phyloP scores from a whole-genome alignment of 2,888 invertebrate genomes.

The Meteorus colon region DNA sequence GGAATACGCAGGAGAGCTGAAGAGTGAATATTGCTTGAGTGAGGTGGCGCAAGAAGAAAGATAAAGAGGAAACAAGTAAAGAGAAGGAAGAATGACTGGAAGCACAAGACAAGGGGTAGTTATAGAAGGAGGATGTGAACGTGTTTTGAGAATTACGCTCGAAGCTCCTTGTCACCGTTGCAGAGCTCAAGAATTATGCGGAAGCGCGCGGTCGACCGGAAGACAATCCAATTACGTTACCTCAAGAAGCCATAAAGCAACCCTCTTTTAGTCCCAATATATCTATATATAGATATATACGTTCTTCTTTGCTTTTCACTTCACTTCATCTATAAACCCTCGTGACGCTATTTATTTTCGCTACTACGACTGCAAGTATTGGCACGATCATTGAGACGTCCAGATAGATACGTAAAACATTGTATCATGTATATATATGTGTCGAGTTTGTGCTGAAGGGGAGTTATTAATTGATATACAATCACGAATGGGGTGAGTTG shows the following conservation, averaged over 20 bases:
- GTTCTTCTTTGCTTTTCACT: constrained; percentile 27
- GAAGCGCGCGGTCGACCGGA: constrained; percentile 61
- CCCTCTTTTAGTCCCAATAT: constrained; percentile 27
- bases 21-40: neutral
- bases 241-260: constrained; percentile 63
- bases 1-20: constrained; percentile 1
- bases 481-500: neutral
- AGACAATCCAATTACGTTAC: constrained; percentile 65
- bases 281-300: neutral
- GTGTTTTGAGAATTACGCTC: constrained; percentile 49
- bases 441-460: neutral
- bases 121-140: no score
- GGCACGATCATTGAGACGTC: neutral
- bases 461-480: neutral
- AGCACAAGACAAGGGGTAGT: neutral
- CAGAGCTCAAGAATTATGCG: constrained; percentile 57
- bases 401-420: neutral
- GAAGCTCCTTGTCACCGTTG: constrained; percentile 52
- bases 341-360: neutral
- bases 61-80: neutral
- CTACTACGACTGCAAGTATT: neutral
- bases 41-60: no score
- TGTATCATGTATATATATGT: neutral
- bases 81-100: neutral
- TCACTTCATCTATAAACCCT: constrained; percentile 11